Evolutionary conservation across 2,113 vertebrate species (phyloP), one percentile per base, ranked within the genome.

Genomic region (Hippocampus barbouri): DNA sequence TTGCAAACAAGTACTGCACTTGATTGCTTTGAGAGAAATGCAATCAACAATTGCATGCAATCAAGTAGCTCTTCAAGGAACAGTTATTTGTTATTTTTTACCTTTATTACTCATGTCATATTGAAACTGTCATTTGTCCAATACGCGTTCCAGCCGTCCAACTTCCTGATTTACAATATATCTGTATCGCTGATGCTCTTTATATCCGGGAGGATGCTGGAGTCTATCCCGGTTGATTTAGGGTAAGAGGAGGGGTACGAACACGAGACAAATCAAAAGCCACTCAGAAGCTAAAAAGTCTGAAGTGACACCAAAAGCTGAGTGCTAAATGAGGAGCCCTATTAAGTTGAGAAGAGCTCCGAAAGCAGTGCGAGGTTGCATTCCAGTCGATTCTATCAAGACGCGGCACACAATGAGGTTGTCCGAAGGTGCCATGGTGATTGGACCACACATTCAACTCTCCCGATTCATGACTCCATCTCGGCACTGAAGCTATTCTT

Each of bases 351-450:
- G 23, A 47, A 25, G 5, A 25, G n/a, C 8, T 11, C 63, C 8
- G 45, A 77, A 70, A 68, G 72, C 14, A 49, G 34, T 38, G 56
- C 3, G 57, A 11, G 74, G 79, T 53, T 73, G 62, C 74, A 72
- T 75, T 57, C 68, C 70, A 68, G 25, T 67, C 74, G 72, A 6
- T 86, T 87, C 41, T 62, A 53, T 71, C 67, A 80, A 79, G 66
- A 68, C 71, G 77, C 68, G 63, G 11, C 57, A 54, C 63, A 69
- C 66, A 64, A 76, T 77, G 64, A 69, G 74, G 74, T 77, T 68
- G 68, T 77, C 72, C 57, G 51, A 27, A 77, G 70, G 60, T 43
- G 56, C 72, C 63, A 43, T 41, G 60, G 57, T 71, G 71, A 72
- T 79, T 72, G 34, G 66, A 71, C 41, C 41, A 56, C 73, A 70